Conservation (phyloP, 2,113 vertebrate genomes). For the Oryctolagus cuniculus region mOryCun1.1 NC_091434.1:87717501-87718000, state of each 20-base stretch:
- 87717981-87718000: slow-evolving; percentile 48
- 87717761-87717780: no score
- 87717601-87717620: not conserved
- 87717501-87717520: not conserved
- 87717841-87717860: not conserved
- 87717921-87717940: slow-evolving; percentile 47
- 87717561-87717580: not conserved
- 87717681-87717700: no score
- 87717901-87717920: slow-evolving; percentile 46
- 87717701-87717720: no score
- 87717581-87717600: not conserved
- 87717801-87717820: no score
- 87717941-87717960: slow-evolving; percentile 19
- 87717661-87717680: no score
- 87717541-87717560: not conserved
- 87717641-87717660: not conserved
- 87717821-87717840: no score
- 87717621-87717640: not conserved
- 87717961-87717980: not conserved
- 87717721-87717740: no score
- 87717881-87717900: not conserved
- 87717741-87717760: no score
- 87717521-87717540: not conserved
- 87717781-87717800: no score
- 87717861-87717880: not conserved